Percentiles rank a stretch among this genome's conserved stretches.
phyloP scores from a whole-genome alignment of 2,797 vertebrate genomes.

The Eulemur albifrons region DNA sequence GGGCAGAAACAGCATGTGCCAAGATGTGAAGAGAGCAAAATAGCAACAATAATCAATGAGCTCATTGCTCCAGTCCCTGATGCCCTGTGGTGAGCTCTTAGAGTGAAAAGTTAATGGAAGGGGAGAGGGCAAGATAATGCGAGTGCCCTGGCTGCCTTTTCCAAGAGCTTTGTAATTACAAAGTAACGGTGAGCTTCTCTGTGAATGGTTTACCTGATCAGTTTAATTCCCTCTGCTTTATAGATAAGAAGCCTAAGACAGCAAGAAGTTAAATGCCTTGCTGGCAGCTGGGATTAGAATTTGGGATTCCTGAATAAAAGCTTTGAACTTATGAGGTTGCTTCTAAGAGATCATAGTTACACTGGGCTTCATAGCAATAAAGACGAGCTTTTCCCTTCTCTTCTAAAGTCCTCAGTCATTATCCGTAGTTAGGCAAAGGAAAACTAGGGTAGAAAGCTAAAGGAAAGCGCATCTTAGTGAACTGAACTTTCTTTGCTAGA shows the following conservation, averaged over 20 bases:
- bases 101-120: conserved; percentile 53
- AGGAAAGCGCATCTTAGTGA: not conserved
- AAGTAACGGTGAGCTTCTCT: conserved; percentile 24
- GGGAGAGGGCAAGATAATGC: conserved; percentile 10
- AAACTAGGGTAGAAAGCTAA: not conserved
- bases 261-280: not conserved
- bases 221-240: conserved; percentile 21
- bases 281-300: conserved; percentile 37
- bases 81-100: conserved; percentile 12
- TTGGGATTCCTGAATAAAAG: conserved; percentile 13
- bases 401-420: not conserved
- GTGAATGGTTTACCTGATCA: conserved; percentile 6
- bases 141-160: not conserved
- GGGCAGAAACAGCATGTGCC: not conserved
- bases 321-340: not conserved
- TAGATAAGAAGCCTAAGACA: not conserved
- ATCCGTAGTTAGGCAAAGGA: not conserved
- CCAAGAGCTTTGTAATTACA: not conserved
- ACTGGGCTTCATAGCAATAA: not conserved
- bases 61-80: not conserved
- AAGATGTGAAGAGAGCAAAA: conserved; percentile 35
- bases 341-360: not conserved
- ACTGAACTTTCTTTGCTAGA: conserved; percentile 8
- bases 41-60: conserved; percentile 45
- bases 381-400: not conserved